A percentile compares a stretch with the other conserved stretches of the same genome.
phyloP scores from a whole-genome alignment of 64 coral and sea anemone species.

The Dendronephthya gigantea region DNA sequence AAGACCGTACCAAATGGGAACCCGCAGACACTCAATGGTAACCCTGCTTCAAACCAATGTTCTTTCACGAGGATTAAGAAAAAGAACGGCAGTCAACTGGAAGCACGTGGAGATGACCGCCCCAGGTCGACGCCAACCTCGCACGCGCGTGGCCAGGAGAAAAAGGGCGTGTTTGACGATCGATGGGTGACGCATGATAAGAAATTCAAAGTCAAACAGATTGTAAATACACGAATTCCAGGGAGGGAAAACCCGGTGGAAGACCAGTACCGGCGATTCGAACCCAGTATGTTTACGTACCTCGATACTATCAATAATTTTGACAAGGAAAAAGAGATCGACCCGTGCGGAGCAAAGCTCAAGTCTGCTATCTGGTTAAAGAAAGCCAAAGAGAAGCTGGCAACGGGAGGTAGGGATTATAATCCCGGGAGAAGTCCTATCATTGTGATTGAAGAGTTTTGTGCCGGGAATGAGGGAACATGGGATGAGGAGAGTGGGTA shows the following conservation, averaged over 20 bases:
- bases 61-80: background rate
- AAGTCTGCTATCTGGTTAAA: background rate
- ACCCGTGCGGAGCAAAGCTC: background rate
- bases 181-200: background rate
- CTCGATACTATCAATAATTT: background rate
- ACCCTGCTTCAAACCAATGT: background rate
- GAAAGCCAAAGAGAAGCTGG: background rate
- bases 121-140: background rate
- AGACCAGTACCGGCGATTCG: background rate
- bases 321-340: background rate
- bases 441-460: background rate
- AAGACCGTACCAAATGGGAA: too few relatives aligned
- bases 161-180: background rate
- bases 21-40: too few relatives aligned
- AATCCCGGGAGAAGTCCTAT: background rate
- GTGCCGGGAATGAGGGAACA: background rate
- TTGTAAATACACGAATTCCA: background rate
- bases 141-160: background rate
- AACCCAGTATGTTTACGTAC: background rate
- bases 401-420: background rate
- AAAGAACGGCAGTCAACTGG: background rate
- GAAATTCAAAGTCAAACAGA: background rate
- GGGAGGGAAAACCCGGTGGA: background rate
- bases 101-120: background rate
- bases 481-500: background rate